These are phyloP conservation scores for Caranx ignobilis DNA, from an alignment of 2,113 vertebrate species.

Conservation along the genomic window DNA sequence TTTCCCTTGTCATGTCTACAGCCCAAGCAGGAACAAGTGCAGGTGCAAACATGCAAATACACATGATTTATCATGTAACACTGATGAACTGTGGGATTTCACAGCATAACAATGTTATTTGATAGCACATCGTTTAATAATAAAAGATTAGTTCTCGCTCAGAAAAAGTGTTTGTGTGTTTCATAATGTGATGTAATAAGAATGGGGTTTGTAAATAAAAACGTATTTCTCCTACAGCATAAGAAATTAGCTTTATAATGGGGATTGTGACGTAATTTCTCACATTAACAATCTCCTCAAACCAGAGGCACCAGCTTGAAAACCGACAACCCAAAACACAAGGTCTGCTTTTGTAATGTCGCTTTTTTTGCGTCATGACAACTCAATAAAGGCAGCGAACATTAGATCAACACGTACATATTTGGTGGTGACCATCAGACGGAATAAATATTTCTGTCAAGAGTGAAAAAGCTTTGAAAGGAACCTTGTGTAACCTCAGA, in stretches of 20 bases:
- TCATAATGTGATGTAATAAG: too few species aligned
- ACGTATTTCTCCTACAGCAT: too few species aligned
- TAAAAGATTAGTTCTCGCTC: too few species aligned
- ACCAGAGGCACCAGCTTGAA: constrained; percentile 1
- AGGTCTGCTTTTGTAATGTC: neutral
- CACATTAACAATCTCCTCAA: neutral
- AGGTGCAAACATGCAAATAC: neutral
- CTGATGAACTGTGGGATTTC: too few species aligned
- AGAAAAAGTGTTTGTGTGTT: too few species aligned
- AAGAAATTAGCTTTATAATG: too few species aligned
- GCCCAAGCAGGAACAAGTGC: neutral
- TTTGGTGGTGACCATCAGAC: neutral
- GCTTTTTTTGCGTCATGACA: neutral
- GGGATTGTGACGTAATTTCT: too few species aligned
- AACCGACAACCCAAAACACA: neutral
- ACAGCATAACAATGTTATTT: too few species aligned
- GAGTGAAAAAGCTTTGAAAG: neutral
- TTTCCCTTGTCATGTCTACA: neutral
- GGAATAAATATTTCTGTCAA: neutral
- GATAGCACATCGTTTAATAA: too few species aligned
- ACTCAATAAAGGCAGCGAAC: neutral
- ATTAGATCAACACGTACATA: neutral
- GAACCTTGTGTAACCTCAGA: constrained; percentile 16
- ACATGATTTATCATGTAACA: neutral
- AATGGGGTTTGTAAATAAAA: too few species aligned